Evolutionary conservation across 2,888 invertebrate genomes (phyloP).

Genomic region (Lithophane ornitopus): DNA sequence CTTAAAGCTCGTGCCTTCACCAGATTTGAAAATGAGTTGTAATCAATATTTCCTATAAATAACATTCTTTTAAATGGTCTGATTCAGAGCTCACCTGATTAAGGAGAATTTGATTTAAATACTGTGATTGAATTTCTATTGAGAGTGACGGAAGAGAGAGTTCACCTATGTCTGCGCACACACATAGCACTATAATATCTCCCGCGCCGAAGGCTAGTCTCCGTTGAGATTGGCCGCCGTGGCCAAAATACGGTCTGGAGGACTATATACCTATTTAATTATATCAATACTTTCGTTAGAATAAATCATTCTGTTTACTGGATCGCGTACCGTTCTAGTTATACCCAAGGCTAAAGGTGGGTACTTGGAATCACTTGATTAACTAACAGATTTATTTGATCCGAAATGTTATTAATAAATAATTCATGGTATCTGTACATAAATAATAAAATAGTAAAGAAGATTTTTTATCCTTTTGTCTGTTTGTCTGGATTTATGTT

Average conservation of each 20-base stretch:
- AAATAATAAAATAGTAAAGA: no score
- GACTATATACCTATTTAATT: background rate
- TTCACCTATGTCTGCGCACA: no score
- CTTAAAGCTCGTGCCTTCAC: background rate
- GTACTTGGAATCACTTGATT: background rate
- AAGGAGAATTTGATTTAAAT: background rate
- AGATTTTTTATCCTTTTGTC: background rate
- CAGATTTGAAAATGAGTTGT: background rate
- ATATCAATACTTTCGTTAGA: background rate
- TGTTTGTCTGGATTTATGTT: background rate
- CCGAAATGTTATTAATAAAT: constrained; percentile 1
- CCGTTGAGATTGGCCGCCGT: no score
- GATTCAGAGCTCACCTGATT: no score
- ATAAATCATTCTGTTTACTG: background rate
- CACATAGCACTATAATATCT: no score
- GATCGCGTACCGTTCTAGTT: background rate
- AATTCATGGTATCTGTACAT: background rate
- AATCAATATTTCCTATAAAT: background rate
- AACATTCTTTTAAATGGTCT: background rate
- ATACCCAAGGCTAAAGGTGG: background rate
- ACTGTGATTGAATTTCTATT: background rate
- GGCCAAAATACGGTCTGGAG: no score
- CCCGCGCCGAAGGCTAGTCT: no score
- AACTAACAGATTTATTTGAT: constrained; percentile 1
- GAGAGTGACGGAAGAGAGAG: background rate